A percentile compares a stretch with the other conserved stretches of the same genome.
phyloP scores from a whole-genome alignment of 2,113 vertebrate genomes.

The Sinosuthora webbiana region DNA sequence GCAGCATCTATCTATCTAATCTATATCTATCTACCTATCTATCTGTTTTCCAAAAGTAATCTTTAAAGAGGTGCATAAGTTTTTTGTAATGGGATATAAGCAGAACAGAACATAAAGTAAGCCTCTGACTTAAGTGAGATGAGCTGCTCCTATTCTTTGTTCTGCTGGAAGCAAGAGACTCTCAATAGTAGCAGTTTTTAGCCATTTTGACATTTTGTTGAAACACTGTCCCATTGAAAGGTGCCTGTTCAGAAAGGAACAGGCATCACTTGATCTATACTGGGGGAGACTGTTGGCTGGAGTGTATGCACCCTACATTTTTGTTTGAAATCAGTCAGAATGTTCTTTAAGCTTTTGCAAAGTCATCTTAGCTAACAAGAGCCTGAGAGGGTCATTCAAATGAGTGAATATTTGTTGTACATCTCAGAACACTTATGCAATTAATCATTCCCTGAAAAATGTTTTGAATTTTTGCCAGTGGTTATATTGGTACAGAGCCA shows the following conservation, averaged over 20 bases:
- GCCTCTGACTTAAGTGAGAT: not conserved
- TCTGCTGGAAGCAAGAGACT: not conserved
- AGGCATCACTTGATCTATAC: not conserved
- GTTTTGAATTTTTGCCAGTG: not conserved
- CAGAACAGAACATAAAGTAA: not conserved
- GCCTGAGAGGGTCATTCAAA: not conserved
- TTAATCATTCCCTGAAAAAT: not conserved
- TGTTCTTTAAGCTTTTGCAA: not conserved
- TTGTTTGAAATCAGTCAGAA: not conserved
- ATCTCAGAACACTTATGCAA: not conserved
- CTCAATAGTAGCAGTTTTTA: not conserved
- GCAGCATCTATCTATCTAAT: not conserved
- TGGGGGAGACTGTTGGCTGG: not conserved
- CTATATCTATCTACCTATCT: not conserved
- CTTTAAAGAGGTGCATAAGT: not conserved
- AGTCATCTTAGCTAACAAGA: not conserved
- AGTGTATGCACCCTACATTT: not conserved
- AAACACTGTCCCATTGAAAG: not conserved
- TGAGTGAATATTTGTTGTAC: not conserved
- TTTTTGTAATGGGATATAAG: not conserved
- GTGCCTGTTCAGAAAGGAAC: not conserved
- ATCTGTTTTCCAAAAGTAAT: not conserved
- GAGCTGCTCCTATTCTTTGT: not conserved
- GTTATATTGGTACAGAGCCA: slow-evolving; percentile 25
- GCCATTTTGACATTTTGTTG: not conserved